These are phyloP conservation scores for Microchrysa polita DNA, from an alignment of 2,888 invertebrate genomes.

Conservation along the genomic window DNA sequence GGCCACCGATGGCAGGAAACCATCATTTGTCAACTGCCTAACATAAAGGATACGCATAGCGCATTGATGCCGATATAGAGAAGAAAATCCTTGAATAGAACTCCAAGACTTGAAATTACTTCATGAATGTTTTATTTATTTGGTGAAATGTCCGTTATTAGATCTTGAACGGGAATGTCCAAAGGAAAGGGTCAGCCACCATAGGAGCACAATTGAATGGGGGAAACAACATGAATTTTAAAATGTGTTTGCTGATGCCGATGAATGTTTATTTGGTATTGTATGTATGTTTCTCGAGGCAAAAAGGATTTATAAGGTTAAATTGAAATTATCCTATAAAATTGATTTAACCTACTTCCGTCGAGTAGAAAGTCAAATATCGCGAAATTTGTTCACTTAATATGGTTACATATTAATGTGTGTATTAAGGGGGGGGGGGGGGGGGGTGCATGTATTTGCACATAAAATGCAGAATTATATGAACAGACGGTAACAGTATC, in stretches of 20 bases:
- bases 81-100: constrained; percentile 36
- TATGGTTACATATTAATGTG: too few species aligned
- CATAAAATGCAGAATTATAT: too few species aligned
- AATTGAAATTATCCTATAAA: too few species aligned
- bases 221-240: constrained; percentile 35
- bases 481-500: too few species aligned
- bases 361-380: too few species aligned
- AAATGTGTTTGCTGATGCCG: constrained; percentile 14
- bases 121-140: constrained; percentile 46
- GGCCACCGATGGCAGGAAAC: constrained; percentile 38
- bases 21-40: constrained; percentile 42
- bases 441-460: too few species aligned
- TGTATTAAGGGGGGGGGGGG: too few species aligned
- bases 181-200: constrained; percentile 20
- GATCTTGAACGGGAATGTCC: constrained; percentile 5
- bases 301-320: too few species aligned
- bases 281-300: too few species aligned
- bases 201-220: neutral
- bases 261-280: neutral
- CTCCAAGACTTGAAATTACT: constrained; percentile 30
- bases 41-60: constrained; percentile 36
- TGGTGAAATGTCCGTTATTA: constrained; percentile 40
- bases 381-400: too few species aligned
- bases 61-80: constrained; percentile 2
- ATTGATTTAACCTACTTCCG: too few species aligned